These are phyloP conservation scores for Turritopsis dohrnii DNA, from an alignment of 30 jellyfish, hydroid and myxozoan genomes.

Conservation along the genomic window DNA sequence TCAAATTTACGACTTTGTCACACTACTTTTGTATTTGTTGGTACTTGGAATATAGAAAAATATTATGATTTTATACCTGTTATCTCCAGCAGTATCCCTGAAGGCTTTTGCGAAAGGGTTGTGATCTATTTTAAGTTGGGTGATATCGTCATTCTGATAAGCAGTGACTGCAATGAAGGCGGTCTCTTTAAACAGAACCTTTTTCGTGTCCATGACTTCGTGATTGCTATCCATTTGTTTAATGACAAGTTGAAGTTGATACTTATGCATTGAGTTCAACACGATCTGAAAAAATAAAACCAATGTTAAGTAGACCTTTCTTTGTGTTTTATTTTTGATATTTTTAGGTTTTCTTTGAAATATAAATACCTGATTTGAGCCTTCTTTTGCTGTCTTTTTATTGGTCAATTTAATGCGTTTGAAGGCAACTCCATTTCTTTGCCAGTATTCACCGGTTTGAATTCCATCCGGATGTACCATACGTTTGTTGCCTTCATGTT, in stretches of 20 bases:
- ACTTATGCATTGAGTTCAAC: slow-evolving; percentile 40
- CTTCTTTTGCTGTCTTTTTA: slow-evolving; percentile 19
- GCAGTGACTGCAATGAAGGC: slow-evolving; percentile 59
- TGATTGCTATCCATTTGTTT: not conserved
- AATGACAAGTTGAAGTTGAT: slow-evolving; percentile 18
- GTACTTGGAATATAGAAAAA: not conserved
- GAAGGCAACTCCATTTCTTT: slow-evolving; percentile 34
- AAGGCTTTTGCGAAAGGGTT: slow-evolving; percentile 57
- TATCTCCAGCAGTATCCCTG: slow-evolving; percentile 20
- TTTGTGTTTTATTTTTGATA: not conserved
- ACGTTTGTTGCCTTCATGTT: slow-evolving; percentile 7
- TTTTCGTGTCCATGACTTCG: not conserved
- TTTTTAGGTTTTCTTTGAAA: not conserved
- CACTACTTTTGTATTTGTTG: not conserved
- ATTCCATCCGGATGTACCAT: slow-evolving; percentile 41
- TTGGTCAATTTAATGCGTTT: slow-evolving; percentile 26
- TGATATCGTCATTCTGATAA: slow-evolving; percentile 47
- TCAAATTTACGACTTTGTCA: not conserved
- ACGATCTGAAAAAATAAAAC: slow-evolving; percentile 19
- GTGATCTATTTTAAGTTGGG: slow-evolving; percentile 39
- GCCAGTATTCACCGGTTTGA: slow-evolving; percentile 44
- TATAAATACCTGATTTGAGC: slow-evolving; percentile 24
- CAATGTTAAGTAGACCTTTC: not conserved
- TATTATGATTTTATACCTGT: not conserved
- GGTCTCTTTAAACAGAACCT: slow-evolving; percentile 27